These are phyloP conservation scores for Siderastrea radians DNA, from an alignment of 92 coral and sea anemone genomes.

Conservation along the genomic window DNA sequence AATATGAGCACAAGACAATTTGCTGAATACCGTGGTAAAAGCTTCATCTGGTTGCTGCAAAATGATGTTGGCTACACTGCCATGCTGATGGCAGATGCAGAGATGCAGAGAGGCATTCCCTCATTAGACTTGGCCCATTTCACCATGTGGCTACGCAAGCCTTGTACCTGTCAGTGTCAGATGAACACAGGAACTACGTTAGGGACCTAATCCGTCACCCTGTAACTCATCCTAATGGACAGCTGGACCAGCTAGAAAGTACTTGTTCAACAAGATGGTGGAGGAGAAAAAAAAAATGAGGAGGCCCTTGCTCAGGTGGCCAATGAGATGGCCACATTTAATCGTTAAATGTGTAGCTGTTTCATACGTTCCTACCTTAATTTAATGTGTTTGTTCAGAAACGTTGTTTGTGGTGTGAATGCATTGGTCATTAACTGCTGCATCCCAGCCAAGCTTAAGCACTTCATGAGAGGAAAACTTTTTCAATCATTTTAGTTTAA, in stretches of 20 bases:
- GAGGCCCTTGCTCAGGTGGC: neutral
- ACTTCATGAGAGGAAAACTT: too few relatives aligned
- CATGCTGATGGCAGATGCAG: constrained; percentile 50
- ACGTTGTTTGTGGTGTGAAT: too few relatives aligned
- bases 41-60: constrained; percentile 52
- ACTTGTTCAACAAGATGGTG: neutral
- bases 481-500: too few relatives aligned
- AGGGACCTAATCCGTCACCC: neutral
- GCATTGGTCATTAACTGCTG: too few relatives aligned
- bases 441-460: too few relatives aligned
- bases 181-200: neutral
- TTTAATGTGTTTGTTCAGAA: too few relatives aligned
- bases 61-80: constrained; percentile 65
- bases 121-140: neutral
- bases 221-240: neutral
- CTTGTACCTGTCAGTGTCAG: neutral
- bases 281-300: neutral
- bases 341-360: too few relatives aligned
- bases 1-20: constrained; percentile 32
- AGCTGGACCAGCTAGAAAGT: neutral
- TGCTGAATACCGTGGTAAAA: constrained; percentile 51
- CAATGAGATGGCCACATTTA: neutral
- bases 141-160: neutral
- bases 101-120: neutral
- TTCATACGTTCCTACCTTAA: too few relatives aligned